Evolutionary conservation across 2,888 invertebrate genomes (phyloP).

Genomic region (Polyploca ridens): DNA sequence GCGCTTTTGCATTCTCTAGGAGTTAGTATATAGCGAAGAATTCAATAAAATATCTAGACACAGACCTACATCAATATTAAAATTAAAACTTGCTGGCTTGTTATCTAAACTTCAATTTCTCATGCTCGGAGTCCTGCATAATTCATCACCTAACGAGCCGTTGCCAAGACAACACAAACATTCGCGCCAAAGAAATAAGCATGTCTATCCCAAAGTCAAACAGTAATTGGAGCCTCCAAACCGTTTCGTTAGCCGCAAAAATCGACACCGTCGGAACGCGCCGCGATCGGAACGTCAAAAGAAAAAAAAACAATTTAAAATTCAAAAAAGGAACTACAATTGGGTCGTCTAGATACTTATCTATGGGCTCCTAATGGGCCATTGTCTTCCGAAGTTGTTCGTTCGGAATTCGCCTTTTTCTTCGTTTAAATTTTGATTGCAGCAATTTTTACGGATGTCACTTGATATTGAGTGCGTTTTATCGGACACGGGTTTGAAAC

Average conservation of each 20-base stretch:
- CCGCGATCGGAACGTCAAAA: constrained; percentile 30
- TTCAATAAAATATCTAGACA: neutral
- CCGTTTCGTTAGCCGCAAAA: constrained; percentile 63
- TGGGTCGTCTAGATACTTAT: constrained; percentile 74
- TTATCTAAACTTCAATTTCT: neutral
- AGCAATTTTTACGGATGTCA: constrained; percentile 79
- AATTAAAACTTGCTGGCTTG: too few relatives aligned
- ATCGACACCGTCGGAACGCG: constrained; percentile 55
- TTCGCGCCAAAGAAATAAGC: constrained; percentile 5
- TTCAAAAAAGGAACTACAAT: constrained; percentile 63
- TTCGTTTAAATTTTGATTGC: constrained; percentile 74
- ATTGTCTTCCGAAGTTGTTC: constrained; percentile 65
- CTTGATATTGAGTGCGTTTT: constrained; percentile 46
- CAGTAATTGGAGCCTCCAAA: constrained; percentile 32
- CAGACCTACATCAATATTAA: neutral
- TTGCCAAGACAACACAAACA: neutral
- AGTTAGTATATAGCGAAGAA: neutral
- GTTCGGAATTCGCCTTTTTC: constrained; percentile 56
- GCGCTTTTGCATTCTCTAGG: too few relatives aligned
- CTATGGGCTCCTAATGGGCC: constrained; percentile 76
- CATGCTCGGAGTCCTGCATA: neutral
- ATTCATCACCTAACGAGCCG: neutral
- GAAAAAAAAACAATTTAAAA: constrained; percentile 45
- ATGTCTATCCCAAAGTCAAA: constrained; percentile 20
- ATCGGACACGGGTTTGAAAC: constrained; percentile 39